Conservation (phyloP, 2,113 vertebrate genomes). For the Corapipo altera region DNA sequence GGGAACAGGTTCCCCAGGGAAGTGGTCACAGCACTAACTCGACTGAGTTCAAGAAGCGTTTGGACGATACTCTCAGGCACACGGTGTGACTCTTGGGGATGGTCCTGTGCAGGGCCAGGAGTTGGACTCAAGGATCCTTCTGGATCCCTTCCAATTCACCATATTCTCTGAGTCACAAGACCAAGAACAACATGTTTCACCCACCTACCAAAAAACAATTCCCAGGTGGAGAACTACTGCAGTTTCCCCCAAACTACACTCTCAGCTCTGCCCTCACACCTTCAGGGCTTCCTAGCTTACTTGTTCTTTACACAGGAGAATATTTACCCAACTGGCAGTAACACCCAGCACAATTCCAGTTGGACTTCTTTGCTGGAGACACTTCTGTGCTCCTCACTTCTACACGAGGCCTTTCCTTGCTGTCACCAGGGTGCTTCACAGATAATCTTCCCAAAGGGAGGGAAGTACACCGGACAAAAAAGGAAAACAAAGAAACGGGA, state of each 20-base stretch:
- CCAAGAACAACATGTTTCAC: rapidly evolving
- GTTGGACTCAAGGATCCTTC: background rate
- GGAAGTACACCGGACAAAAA: background rate
- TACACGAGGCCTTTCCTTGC: background rate
- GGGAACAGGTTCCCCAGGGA: background rate
- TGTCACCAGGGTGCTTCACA: background rate
- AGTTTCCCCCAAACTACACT: background rate
- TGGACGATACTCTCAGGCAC: background rate
- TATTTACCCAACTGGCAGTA: background rate
- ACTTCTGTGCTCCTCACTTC: background rate
- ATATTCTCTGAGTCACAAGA: background rate
- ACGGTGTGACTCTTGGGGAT: background rate
- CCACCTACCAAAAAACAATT: background rate
- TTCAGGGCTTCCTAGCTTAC: background rate
- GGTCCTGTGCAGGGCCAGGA: background rate
- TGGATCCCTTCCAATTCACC: background rate
- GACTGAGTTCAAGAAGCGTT: background rate
- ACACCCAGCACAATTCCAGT: background rate
- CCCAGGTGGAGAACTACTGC: background rate
- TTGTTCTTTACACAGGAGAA: background rate
- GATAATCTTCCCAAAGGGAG: background rate
- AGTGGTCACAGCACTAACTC: background rate
- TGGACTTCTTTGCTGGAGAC: background rate
- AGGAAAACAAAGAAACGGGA: background rate
- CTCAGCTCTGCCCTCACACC: background rate